Conservation (phyloP, 2,888 invertebrate genomes). For the Cataglyphis albicans region DNA sequence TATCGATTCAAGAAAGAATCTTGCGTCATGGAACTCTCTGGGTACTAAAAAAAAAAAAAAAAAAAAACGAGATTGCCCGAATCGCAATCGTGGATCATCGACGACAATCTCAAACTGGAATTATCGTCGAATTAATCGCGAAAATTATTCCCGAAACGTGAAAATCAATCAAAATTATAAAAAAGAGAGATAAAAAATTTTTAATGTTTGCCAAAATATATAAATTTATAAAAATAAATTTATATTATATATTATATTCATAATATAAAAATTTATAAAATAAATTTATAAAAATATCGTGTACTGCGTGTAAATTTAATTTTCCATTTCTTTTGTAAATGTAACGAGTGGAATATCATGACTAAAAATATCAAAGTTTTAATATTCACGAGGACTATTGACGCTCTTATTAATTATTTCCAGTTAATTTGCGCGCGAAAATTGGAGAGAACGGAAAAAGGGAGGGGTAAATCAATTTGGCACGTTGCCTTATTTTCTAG, state of each 20-base stretch:
- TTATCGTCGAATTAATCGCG: slow-evolving; percentile 3
- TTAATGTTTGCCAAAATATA: neutral
- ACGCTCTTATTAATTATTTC: slow-evolving; percentile 15
- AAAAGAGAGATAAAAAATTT: neutral
- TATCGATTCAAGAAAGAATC: slow-evolving; percentile 17
- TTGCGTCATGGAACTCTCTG: slow-evolving; percentile 39
- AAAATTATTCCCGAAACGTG: neutral
- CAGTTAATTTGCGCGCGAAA: slow-evolving; percentile 27
- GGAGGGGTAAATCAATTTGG: slow-evolving; percentile 24
- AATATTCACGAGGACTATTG: neutral
- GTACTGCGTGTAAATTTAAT: neutral
- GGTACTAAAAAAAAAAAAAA: neutral
- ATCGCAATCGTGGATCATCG: slow-evolving; percentile 33
- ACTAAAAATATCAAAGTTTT: neutral
- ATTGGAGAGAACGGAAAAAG: neutral
- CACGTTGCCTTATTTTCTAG: slow-evolving; percentile 27
- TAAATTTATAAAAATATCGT: neutral
- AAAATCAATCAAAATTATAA: neutral
- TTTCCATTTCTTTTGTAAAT: neutral
- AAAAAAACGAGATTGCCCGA: neutral
- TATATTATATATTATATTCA: too few species aligned
- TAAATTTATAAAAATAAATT: too few species aligned
- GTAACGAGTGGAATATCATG: neutral
- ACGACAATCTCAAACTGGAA: slow-evolving; percentile 7
- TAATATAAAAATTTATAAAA: too few species aligned